A percentile compares a stretch with the other conserved stretches of the same genome.
Conservation (phyloP, 2,797 vertebrate species). For the Acipenser transmontanus region DNA sequence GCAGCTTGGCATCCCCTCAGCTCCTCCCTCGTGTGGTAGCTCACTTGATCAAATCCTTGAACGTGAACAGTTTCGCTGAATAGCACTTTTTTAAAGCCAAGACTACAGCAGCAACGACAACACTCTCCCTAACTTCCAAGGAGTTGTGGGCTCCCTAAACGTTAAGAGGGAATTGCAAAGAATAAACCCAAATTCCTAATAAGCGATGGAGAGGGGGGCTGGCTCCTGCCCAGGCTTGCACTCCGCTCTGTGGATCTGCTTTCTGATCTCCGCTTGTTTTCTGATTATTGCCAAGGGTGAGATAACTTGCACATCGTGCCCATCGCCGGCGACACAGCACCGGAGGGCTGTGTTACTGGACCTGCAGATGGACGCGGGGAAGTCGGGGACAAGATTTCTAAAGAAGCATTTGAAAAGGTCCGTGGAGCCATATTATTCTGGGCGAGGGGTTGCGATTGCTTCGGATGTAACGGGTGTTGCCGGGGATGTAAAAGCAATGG, state of each 20-base stretch:
- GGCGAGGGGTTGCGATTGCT: conserved; percentile 30
- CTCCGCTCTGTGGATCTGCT: conserved; percentile 62
- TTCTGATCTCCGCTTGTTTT: conserved; percentile 57
- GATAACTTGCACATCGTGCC: conserved; percentile 71
- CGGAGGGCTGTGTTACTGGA: conserved; percentile 50
- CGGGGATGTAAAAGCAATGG: conserved; percentile 26
- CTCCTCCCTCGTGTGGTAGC: conserved; percentile 61
- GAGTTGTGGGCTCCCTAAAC: conserved; percentile 26
- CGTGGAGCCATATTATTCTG: conserved; percentile 23
- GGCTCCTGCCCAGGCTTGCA: conserved; percentile 45
- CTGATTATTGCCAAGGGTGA: conserved; percentile 61
- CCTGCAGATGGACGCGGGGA: conserved; percentile 34
- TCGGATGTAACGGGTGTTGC: conserved; percentile 19
- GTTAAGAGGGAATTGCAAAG: conserved; percentile 33
- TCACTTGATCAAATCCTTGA: conserved; percentile 70
- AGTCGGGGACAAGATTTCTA: conserved; percentile 30
- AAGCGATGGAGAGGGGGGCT: conserved; percentile 66
- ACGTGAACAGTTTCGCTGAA: conserved; percentile 81
- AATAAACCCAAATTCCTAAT: conserved; percentile 45
- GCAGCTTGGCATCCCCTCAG: conserved; percentile 58
- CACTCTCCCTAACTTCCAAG: conserved; percentile 47
- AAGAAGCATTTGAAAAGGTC: conserved; percentile 38
- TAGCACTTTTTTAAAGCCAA: conserved; percentile 64
- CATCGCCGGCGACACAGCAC: conserved; percentile 47
- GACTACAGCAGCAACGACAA: conserved; percentile 33